Base-by-base conservation (phyloP, 2,888 invertebrate species). In the Parnassius orleans region DNA sequence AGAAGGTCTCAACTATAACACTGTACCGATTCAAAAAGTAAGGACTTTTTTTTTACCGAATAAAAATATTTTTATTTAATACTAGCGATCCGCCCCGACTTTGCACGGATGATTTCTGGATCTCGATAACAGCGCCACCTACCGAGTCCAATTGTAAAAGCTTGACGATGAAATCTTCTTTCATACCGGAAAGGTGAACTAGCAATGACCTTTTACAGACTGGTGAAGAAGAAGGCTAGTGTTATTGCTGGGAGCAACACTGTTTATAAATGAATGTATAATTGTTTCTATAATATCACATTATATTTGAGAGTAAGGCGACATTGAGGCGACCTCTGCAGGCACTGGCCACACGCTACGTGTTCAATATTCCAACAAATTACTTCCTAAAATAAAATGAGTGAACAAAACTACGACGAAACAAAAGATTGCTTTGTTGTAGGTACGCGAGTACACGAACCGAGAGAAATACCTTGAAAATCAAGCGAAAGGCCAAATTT, bases 361-460 rank as follows among this genome's bases (percentile, higher is more conserved):
- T 89, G 90, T 72, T 77, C 81, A 84, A 87, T 87, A 84, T 81
- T 73, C 75, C 72, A 69, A 72, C 75, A 86, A 89, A 90, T 89
- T 84, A 87, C 88, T 90, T 89, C 89, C 90, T 87, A 77, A 69
- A 79, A 78, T 76, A 73, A 33, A 81, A 81, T 77, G 76, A 69
- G 65, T 66, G 67, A 68, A 70, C 74, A 75, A 76, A 75, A 75
- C 71, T 67, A 75, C 69, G 65, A 66, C 79, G 77, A 81, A 79
- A 80, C 78, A 79, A 80, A 80, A 72, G 74, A 74, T 70, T 70
- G 72, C 67, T 73, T 74, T 73, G 68, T 71, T 67, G 55, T 19
- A 19, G 2, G 19, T 57, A 64, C 60, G 65, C 66, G 61, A 64
- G 33, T 66, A 68, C 57, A 48, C 51, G 63, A 56, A 66, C 69